These are phyloP conservation scores for Lissocephala sabroskyi DNA, from an alignment of 2,888 invertebrate genomes.

Conservation along the genomic window DNA sequence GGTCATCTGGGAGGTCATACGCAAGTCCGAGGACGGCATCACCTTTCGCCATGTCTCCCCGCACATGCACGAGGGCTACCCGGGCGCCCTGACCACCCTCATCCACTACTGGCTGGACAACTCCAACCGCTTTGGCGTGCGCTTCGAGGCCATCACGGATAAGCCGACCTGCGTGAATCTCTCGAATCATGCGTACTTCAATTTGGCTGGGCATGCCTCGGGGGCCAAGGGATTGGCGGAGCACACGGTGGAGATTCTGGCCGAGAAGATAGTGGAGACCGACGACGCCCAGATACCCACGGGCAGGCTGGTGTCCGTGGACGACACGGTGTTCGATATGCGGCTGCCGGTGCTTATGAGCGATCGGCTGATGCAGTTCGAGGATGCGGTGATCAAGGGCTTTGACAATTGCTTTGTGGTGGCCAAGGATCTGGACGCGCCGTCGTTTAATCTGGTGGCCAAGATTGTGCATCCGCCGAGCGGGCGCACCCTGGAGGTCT, in stretches of 20 bases:
- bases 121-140: conserved; percentile 82
- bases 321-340: conserved; percentile 77
- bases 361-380: conserved; percentile 77
- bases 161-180: conserved; percentile 90
- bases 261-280: conserved; percentile 81
- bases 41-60: conserved; percentile 83
- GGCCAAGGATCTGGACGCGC: conserved; percentile 23
- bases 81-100: conserved; percentile 83
- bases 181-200: conserved; percentile 92
- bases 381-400: conserved; percentile 66
- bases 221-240: conserved; percentile 79
- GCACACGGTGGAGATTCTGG: conserved; percentile 82
- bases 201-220: conserved; percentile 85
- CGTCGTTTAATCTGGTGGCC: conserved; percentile 27
- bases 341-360: conserved; percentile 78
- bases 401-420: conserved; percentile 52
- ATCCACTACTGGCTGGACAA: conserved; percentile 82
- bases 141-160: conserved; percentile 82
- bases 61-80: conserved; percentile 90
- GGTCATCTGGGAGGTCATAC: conserved; percentile 77
- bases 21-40: conserved; percentile 72
- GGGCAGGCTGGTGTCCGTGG: conserved; percentile 76
- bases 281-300: conserved; percentile 82
- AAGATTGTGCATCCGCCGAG: conserved; percentile 75
- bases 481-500: conserved; percentile 85